These are phyloP conservation scores for Coilia nasus DNA, from an alignment of 2,797 vertebrate species.

Conservation along the genomic window DNA sequence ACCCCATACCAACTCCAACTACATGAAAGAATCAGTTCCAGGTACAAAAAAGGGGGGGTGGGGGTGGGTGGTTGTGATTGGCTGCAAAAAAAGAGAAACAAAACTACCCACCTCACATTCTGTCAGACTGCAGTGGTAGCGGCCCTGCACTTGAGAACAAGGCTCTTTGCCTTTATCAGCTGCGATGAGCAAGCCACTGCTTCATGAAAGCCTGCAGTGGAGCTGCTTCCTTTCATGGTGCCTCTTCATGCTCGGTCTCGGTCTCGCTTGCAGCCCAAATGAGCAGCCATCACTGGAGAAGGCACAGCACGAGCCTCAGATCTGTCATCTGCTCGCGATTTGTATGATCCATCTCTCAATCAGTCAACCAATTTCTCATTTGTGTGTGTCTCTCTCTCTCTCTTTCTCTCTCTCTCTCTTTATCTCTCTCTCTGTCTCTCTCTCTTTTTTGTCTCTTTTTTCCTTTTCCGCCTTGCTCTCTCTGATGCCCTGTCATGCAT, in stretches of 20 bases:
- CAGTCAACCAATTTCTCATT: background rate
- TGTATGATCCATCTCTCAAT: constrained; percentile 41
- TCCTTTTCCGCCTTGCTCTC: background rate
- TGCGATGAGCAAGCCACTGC: constrained; percentile 25
- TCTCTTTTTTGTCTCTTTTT: background rate
- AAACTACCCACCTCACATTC: constrained; percentile 7
- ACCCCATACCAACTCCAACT: too few species aligned
- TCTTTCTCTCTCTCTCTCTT: background rate
- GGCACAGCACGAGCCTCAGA: constrained; percentile 35
- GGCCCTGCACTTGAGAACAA: background rate
- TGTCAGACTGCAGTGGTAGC: background rate
- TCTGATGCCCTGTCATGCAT: constrained; percentile 41
- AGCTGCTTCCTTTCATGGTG: constrained; percentile 42
- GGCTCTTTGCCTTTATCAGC: constrained; percentile 29
- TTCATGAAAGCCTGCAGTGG: constrained; percentile 28
- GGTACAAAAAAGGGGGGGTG: too few species aligned
- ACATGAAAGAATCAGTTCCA: too few species aligned
- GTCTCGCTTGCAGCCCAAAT: background rate
- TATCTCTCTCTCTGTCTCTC: background rate
- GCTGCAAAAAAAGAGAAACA: background rate
- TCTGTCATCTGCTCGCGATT: constrained; percentile 47
- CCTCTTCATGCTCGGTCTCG: constrained; percentile 42
- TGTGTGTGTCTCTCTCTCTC: background rate
- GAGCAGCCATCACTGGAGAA: constrained; percentile 22
- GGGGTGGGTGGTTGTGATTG: too few species aligned